These are phyloP conservation scores for Telmatochromis brachygnathus DNA, from an alignment of 2,113 vertebrate species.

Conservation along the genomic window DNA sequence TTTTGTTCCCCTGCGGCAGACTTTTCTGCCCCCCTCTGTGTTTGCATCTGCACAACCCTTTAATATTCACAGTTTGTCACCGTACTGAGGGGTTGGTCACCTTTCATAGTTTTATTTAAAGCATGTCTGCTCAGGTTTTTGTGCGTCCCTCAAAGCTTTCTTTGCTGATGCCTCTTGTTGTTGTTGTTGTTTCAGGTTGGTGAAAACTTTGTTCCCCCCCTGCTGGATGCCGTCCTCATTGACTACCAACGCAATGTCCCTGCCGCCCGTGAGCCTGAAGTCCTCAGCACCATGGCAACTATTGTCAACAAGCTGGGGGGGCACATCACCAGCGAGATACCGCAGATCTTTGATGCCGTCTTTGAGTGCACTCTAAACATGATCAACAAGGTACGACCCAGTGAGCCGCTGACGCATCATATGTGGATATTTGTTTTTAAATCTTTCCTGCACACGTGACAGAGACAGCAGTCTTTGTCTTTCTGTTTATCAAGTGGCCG, in stretches of 20 bases:
- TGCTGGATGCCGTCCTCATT: slow-evolving; percentile 96
- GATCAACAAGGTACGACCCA: slow-evolving; percentile 88
- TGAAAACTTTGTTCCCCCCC: slow-evolving; percentile 96
- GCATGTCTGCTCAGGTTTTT: not conserved
- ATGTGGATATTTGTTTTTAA: not conserved
- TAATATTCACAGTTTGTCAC: not conserved
- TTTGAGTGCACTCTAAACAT: slow-evolving; percentile 99
- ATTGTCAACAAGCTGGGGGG: slow-evolving; percentile 97
- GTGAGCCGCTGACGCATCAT: not conserved
- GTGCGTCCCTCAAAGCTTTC: not conserved
- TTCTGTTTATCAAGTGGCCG: not conserved
- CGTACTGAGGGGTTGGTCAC: not conserved
- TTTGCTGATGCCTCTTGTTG: not conserved
- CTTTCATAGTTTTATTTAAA: not conserved
- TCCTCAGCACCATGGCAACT: slow-evolving; percentile 98
- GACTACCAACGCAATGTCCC: slow-evolving; percentile 98
- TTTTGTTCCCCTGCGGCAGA: not conserved
- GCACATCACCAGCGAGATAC: slow-evolving; percentile 97
- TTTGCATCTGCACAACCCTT: not conserved
- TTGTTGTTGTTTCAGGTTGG: slow-evolving; percentile 76
- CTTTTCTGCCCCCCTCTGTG: not conserved
- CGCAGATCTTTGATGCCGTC: slow-evolving; percentile 98
- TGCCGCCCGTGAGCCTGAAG: slow-evolving; percentile 95
- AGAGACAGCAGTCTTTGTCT: not conserved
- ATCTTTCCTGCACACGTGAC: not conserved